These are phyloP conservation scores for Netelia virgata DNA, from an alignment of 2,888 invertebrate species.

Conservation along the genomic window DNA sequence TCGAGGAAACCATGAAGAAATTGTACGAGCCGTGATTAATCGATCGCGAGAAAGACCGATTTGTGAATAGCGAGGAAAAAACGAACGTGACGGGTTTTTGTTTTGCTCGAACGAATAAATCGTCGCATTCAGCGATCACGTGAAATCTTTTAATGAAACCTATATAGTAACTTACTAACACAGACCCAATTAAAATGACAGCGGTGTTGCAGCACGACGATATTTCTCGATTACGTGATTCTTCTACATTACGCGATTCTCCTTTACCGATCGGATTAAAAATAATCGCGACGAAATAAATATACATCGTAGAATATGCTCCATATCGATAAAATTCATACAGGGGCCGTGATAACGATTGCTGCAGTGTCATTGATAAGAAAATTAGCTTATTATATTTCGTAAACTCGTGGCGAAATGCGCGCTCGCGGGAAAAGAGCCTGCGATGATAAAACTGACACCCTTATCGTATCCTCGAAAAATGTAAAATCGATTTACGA, in stretches of 20 bases:
- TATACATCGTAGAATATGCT: not conserved
- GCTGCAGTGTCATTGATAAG: not conserved
- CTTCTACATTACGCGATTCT: not conserved
- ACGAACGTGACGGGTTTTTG: not conserved
- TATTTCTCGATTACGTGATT: slow-evolving; percentile 43
- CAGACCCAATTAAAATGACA: slow-evolving; percentile 35
- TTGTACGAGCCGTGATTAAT: not conserved
- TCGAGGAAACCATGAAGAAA: slow-evolving; percentile 1
- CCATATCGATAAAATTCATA: slow-evolving; percentile 19
- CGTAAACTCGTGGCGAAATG: not conserved
- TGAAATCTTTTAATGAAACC: slow-evolving; percentile 11
- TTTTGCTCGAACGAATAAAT: not conserved
- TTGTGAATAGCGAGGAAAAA: not conserved
- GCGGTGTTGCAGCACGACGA: not conserved
- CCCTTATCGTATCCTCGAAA: not conserved
- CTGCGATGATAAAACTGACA: not conserved
- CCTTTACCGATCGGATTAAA: not conserved
- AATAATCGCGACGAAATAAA: slow-evolving; percentile 10
- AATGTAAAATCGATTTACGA: slow-evolving; percentile 36
- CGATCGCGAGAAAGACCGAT: slow-evolving; percentile 10
- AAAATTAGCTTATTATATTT: slow-evolving; percentile 2
- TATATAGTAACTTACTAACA: not conserved
- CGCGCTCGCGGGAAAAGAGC: not conserved
- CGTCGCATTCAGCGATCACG: slow-evolving; percentile 43
- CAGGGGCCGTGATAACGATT: not conserved